Evolutionary conservation across 2,888 invertebrate genomes (phyloP).

Genomic region (Brenthis hecate): DNA sequence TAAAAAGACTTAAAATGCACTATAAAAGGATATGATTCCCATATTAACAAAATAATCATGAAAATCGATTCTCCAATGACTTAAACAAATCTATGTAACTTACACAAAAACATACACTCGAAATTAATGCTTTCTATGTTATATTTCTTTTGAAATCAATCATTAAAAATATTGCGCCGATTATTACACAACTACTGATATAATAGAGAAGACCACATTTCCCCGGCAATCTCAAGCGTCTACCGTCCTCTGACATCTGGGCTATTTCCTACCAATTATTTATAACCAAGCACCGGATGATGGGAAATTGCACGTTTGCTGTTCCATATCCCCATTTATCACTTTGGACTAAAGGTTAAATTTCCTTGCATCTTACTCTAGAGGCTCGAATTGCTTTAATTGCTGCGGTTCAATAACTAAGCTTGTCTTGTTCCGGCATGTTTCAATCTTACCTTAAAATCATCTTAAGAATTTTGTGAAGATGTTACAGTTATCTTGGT

Average conservation of each 20-base stretch:
- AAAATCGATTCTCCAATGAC: too few species aligned
- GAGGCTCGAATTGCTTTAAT: slow-evolving; percentile 15
- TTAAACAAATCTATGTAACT: too few species aligned
- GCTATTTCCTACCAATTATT: slow-evolving; percentile 25
- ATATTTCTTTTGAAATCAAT: too few species aligned
- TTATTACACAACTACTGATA: background rate
- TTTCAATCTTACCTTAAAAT: slow-evolving; percentile 17
- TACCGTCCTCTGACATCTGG: slow-evolving; percentile 21
- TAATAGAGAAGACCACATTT: slow-evolving; percentile 12
- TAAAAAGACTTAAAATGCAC: too few species aligned
- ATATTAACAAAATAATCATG: too few species aligned
- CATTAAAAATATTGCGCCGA: background rate
- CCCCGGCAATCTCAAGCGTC: slow-evolving; percentile 20
- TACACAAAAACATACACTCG: too few species aligned
- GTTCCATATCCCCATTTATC: slow-evolving; percentile 5
- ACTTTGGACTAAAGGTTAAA: slow-evolving; percentile 8
- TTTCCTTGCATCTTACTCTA: slow-evolving; percentile 1
- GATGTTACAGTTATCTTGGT: background rate
- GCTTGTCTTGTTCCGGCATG: slow-evolving; percentile 20
- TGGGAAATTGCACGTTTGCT: slow-evolving; percentile 15
- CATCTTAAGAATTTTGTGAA: slow-evolving; percentile 11
- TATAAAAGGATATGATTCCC: too few species aligned
- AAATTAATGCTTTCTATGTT: too few species aligned
- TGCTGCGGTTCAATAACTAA: slow-evolving; percentile 21
- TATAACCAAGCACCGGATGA: slow-evolving; percentile 20